Percentiles rank a stretch among this genome's conserved stretches.
phyloP scores from a whole-genome alignment of 2,113 vertebrate species.

The Coptodon bakossiorum region DNA sequence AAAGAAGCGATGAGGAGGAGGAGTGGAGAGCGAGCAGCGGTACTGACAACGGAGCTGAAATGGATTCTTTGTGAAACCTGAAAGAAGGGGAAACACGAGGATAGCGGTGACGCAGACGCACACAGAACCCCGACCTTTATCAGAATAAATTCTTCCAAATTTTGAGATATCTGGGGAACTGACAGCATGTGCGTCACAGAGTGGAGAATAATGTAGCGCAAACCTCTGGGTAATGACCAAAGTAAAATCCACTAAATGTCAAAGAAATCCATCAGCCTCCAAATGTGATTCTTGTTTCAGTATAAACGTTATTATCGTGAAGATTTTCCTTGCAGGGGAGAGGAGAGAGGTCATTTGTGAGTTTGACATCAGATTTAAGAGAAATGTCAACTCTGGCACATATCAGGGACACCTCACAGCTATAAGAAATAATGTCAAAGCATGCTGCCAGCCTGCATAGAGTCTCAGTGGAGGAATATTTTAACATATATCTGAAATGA shows the following conservation, averaged over 20 bases:
- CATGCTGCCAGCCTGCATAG: not conserved
- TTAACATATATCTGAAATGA: not conserved
- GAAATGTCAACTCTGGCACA: constrained; percentile 15
- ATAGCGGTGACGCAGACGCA: constrained; percentile 53
- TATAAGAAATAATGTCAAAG: not conserved
- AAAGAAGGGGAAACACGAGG: constrained; percentile 47
- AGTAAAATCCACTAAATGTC: constrained; percentile 38
- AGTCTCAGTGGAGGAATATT: not conserved
- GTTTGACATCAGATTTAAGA: not conserved
- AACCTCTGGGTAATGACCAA: constrained; percentile 28
- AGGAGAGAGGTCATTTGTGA: not conserved
- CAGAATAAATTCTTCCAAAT: constrained; percentile 26
- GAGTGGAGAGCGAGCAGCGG: not conserved
- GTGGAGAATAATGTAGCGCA: constrained; percentile 14
- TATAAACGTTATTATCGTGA: not conserved
- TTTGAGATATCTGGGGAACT: constrained; percentile 41
- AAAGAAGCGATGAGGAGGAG: not conserved
- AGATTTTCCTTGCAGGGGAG: not conserved
- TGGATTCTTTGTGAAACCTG: constrained; percentile 45
- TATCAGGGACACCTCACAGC: not conserved
- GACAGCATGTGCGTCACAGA: constrained; percentile 59
- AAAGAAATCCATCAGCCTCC: constrained; percentile 13
- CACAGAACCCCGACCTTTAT: constrained; percentile 54
- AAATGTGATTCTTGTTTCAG: constrained; percentile 5
- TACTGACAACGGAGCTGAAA: constrained; percentile 14